Evolutionary conservation across 2,888 invertebrate genomes (phyloP), one percentile per base, ranked within the genome.

Genomic region (Aphidius colemani): DNA sequence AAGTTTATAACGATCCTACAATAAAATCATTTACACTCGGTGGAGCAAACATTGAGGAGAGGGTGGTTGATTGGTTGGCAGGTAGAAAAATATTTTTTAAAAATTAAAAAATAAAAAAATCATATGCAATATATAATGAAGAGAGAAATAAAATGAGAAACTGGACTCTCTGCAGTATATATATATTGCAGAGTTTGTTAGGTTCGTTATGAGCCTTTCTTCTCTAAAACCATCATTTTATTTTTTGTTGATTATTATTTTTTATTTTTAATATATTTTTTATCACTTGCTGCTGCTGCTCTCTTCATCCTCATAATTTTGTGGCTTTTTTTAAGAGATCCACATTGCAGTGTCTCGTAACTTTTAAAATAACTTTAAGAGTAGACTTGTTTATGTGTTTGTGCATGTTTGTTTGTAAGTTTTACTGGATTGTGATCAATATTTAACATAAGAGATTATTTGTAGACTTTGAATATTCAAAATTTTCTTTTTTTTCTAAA

Each of bases 11-110:
- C 62, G 62, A 63, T 51, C 57, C 45, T 11, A 57, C 62, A 57
- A 63, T 63, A 63, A 63, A 63, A 63, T 63, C 57, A 57, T 63
- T 63, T 57, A 63, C 62, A 63, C 8, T 13, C 49, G 6, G 40
- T 7, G 53, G 18, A 55, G 9, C 9, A 53, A 13, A 39, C 53
- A n/a, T 13, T 11, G 30, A 13, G 39, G 40, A 55, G 41, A 45
- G 9, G 30, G 10, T 51, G 43, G n/a, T 13, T 39, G 39, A 39
- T 7, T 39, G 57, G 18, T 8, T 8, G 39, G 2, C 7, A 44
- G 49, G 41, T 10, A 39, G 48, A 40, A 11, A 11, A 55, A 56
- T 40, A 55, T 18, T 18, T 18, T 18, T 53, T 13, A 53, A 43
- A 43, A 53, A 53, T 18, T 18, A 40, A 40, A 41, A 30, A 30